phyloP scores from a whole-genome alignment of 2,113 vertebrate genomes.

The Oplegnathus fasciatus region DNA sequence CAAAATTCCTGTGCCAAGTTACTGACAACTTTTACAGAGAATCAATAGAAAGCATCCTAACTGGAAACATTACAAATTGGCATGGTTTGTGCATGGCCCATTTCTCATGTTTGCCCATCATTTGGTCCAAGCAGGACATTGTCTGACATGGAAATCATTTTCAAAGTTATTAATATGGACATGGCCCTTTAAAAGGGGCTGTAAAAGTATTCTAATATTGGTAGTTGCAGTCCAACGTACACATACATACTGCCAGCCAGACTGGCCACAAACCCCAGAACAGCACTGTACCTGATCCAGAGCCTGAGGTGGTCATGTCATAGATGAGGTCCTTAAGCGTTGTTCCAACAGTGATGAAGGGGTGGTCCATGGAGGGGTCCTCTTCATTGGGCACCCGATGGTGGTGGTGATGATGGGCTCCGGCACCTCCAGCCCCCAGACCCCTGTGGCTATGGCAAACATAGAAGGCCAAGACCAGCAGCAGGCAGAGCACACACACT shows the following conservation, averaged over 20 bases:
- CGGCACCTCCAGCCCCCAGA: slow-evolving; percentile 79
- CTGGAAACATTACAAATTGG: too few relatives aligned
- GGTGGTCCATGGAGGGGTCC: slow-evolving; percentile 94
- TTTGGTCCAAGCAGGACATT: too few relatives aligned
- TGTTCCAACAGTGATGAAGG: slow-evolving; percentile 96
- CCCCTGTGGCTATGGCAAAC: slow-evolving; percentile 91
- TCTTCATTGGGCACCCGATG: slow-evolving; percentile 97
- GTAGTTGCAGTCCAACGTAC: not conserved
- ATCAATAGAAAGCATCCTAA: too few relatives aligned
- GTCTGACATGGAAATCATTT: too few relatives aligned
- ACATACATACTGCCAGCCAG: not conserved
- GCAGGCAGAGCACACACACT: slow-evolving; percentile 95
- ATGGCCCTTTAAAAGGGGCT: too few relatives aligned
- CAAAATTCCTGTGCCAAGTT: too few relatives aligned
- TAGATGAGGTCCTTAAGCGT: slow-evolving; percentile 99
- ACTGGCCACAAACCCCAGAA: too few relatives aligned
- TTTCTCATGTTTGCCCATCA: too few relatives aligned
- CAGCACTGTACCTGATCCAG: slow-evolving; percentile 90
- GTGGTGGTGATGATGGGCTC: slow-evolving; percentile 94
- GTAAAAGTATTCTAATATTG: too few relatives aligned
- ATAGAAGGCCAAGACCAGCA: slow-evolving; percentile 93
- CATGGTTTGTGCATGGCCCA: too few relatives aligned
- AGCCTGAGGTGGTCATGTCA: slow-evolving; percentile 98
- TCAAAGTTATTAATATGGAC: too few relatives aligned
- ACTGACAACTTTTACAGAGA: too few relatives aligned